Evolutionary conservation across 1,140 invertebrate genomes (phyloP), one percentile per base, ranked within the genome.

Genomic region (Cydia strobilella): DNA sequence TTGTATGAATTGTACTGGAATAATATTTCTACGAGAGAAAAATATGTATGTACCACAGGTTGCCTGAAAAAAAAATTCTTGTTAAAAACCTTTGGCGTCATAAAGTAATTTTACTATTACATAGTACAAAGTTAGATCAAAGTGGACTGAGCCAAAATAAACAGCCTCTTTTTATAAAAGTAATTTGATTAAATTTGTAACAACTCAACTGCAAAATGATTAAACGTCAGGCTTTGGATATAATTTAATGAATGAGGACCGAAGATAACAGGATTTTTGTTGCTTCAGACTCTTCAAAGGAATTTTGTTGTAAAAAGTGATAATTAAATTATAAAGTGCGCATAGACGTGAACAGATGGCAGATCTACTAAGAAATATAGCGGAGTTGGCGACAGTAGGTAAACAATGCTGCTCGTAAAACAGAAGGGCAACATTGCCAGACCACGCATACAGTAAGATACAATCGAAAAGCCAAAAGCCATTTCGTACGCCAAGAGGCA

Each of bases 301-400:
- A 79, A 86, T 83, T 77, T 74, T 69, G 69, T 65, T 23, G 76
- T 79, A 84, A 89, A 90, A 90, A 89, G 74, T 79, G 76, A 77
- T 90, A 88, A 90, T 89, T 84, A 84, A 87, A 90, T 88, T 84
- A 86, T 77, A 76, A 80, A 86, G 78, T 84, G 82, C 73, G 76
- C 82, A 78, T 76, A 73, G 80, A 83, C 78, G 79, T 80, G 77
- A 83, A 83, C 85, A 90, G 85, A 85, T 89, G 87, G 84, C 76
- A 78, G 76, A 77, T 79, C 80, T 82, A 72, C 80, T 83, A 78
- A 81, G 65, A 75, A 76, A 59, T 13, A 73, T 13, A 73, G 27
- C 2, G 51, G n/a, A 27, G 25, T 20, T 31, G 10, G 18, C 27
- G 20, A 69, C 31, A 69, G 31, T n/a, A 69, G 65, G 15, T 23